These are phyloP conservation scores for Channa maculata DNA, from an alignment of 2,113 vertebrate species.

Conservation along the genomic window DNA sequence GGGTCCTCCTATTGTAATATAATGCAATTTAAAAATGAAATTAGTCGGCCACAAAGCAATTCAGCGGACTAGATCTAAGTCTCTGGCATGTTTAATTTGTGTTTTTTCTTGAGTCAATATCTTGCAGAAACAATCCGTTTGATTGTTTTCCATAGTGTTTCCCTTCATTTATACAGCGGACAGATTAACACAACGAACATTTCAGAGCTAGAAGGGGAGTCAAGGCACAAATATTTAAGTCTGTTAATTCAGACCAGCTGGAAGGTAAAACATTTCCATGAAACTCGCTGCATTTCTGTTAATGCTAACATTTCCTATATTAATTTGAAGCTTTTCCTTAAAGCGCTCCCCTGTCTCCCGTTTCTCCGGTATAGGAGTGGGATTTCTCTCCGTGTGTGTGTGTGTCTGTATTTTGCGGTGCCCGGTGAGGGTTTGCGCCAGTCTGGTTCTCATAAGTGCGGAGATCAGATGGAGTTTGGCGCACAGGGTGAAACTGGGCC, in stretches of 20 bases:
- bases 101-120: background rate
- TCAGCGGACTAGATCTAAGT: background rate
- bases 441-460: slow-evolving; percentile 84
- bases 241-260: slow-evolving; percentile 79
- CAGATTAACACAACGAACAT: slow-evolving; percentile 53
- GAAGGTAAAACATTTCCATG: slow-evolving; percentile 68
- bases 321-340: slow-evolving; percentile 77
- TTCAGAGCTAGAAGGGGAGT: slow-evolving; percentile 39
- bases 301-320: slow-evolving; percentile 83
- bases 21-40: background rate
- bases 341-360: slow-evolving; percentile 65
- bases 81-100: background rate
- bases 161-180: slow-evolving; percentile 25
- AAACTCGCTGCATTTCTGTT: slow-evolving; percentile 65
- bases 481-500: slow-evolving; percentile 63
- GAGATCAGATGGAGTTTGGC: slow-evolving; percentile 79
- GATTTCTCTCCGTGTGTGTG: background rate
- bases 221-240: slow-evolving; percentile 79
- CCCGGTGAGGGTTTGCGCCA: slow-evolving; percentile 66
- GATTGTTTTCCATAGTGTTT: slow-evolving; percentile 38
- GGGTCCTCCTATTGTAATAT: background rate
- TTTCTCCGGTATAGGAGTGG: slow-evolving; percentile 50
- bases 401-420: slow-evolving; percentile 23
- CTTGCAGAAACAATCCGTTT: slow-evolving; percentile 11
- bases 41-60: background rate